A percentile compares a stretch with the other conserved stretches of the same genome.
phyloP scores from a whole-genome alignment of 2,888 invertebrate genomes.

The Eristalis tenax region DNA sequence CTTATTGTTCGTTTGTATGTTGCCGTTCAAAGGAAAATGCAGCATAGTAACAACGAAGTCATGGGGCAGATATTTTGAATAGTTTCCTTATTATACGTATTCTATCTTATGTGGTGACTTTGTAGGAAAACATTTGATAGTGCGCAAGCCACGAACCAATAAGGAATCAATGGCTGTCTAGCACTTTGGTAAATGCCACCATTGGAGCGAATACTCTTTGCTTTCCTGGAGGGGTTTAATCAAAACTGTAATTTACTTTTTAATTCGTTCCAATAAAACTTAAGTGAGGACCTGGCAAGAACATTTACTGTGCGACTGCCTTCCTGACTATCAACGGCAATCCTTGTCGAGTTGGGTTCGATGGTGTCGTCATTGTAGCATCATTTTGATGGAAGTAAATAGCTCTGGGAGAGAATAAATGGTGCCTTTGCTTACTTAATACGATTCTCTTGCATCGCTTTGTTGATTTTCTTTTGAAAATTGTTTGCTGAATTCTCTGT shows the following conservation, averaged over 20 bases:
- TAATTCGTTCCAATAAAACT: neutral
- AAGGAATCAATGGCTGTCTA: neutral
- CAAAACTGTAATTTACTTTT: slow-evolving; percentile 1
- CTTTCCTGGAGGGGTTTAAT: neutral
- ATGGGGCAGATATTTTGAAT: neutral
- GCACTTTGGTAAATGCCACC: neutral
- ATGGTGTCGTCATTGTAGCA: neutral
- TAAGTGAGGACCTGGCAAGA: neutral
- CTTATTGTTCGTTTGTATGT: neutral
- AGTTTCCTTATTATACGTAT: slow-evolving; percentile 14
- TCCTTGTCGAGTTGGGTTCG: neutral
- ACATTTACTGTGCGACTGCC: neutral
- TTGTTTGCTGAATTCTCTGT: slow-evolving; percentile 31
- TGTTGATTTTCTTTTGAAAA: slow-evolving; percentile 55
- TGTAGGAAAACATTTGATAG: neutral
- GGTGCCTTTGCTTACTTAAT: slow-evolving; percentile 27
- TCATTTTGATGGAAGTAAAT: slow-evolving; percentile 9
- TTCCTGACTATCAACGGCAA: neutral
- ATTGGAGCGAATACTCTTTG: neutral
- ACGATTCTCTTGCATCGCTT: neutral
- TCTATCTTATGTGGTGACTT: neutral
- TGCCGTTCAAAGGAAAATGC: neutral
- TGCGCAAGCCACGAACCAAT: neutral
- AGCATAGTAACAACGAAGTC: neutral
- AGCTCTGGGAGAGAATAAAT: slow-evolving; percentile 35